Evolutionary conservation across 2,888 invertebrate species (phyloP).

Genomic region (Teleogryllus oceanicus): DNA sequence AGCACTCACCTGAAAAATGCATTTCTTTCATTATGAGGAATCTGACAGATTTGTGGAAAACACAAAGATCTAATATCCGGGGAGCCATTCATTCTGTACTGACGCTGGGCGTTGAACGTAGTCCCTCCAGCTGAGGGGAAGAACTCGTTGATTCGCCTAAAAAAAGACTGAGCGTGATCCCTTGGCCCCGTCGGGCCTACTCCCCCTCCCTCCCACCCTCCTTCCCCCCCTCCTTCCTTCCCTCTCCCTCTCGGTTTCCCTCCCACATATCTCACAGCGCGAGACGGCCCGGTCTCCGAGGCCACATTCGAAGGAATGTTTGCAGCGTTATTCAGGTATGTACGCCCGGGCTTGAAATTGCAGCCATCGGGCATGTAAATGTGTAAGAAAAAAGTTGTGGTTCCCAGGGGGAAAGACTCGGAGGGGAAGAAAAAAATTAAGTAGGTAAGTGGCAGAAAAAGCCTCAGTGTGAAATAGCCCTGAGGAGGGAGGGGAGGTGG

Average conservation of each 20-base stretch:
- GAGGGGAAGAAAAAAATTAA: slow-evolving; percentile 18
- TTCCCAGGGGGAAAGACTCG: background rate
- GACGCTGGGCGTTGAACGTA: no score
- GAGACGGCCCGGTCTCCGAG: background rate
- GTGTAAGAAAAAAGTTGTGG: slow-evolving; percentile 18
- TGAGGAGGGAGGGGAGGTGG: background rate
- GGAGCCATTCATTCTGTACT: no score
- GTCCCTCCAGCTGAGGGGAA: no score
- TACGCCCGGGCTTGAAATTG: slow-evolving; percentile 1
- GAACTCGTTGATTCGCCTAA: no score
- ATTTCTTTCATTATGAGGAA: no score
- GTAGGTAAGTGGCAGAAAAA: slow-evolving; percentile 6
- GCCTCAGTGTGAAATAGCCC: background rate
- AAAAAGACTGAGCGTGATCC: no score
- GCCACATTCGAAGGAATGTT: slow-evolving; percentile 8
- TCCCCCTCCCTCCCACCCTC: no score
- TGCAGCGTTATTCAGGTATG: background rate
- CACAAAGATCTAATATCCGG: no score
- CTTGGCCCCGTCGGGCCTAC: no score
- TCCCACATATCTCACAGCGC: background rate
- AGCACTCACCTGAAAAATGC: no score
- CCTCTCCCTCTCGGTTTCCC: background rate
- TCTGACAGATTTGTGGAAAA: no score
- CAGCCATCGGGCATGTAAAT: background rate
- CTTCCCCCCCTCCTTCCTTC: no score